Percentiles rank a stretch among this genome's conserved stretches.
Evolutionary conservation across 2,797 vertebrate genomes (phyloP).

Genomic region (Paramormyrops hopkinsi): DNA sequence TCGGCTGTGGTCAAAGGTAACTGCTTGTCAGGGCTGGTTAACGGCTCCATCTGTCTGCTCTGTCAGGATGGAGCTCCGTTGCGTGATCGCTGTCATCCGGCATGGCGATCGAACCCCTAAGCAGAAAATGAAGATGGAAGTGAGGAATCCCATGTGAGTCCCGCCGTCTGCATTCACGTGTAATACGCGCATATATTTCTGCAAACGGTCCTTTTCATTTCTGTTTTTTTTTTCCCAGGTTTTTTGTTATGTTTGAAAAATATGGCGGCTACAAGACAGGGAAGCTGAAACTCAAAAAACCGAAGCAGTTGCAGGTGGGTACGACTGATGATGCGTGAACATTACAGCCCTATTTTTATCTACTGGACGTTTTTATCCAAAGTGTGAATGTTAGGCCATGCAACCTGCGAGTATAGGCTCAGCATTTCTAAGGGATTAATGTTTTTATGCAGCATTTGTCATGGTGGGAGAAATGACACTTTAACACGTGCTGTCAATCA

Average conservation of each 20-base stretch:
- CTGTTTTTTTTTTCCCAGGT: constrained; percentile 57
- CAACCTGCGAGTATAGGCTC: neutral
- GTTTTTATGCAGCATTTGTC: neutral
- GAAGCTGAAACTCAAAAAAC: constrained; percentile 93
- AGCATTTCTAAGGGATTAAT: neutral
- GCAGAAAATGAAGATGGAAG: constrained; percentile 99
- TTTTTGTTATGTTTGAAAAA: constrained; percentile 93
- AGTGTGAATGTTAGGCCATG: neutral
- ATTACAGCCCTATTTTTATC: neutral
- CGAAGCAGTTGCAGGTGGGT: constrained; percentile 90
- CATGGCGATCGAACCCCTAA: constrained; percentile 96
- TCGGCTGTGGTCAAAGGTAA: neutral
- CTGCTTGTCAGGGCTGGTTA: neutral
- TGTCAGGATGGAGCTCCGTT: constrained; percentile 93
- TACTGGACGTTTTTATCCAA: neutral
- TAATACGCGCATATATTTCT: neutral
- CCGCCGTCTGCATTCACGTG: neutral
- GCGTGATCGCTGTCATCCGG: constrained; percentile 92
- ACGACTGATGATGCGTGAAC: neutral
- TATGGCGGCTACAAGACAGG: constrained; percentile 94
- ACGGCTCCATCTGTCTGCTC: neutral
- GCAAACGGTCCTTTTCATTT: neutral
- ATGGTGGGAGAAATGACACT: neutral
- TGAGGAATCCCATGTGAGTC: constrained; percentile 82
- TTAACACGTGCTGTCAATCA: neutral